These are phyloP conservation scores for Orthosia incerta DNA, from an alignment of 2,888 invertebrate species.

Conservation along the genomic window DNA sequence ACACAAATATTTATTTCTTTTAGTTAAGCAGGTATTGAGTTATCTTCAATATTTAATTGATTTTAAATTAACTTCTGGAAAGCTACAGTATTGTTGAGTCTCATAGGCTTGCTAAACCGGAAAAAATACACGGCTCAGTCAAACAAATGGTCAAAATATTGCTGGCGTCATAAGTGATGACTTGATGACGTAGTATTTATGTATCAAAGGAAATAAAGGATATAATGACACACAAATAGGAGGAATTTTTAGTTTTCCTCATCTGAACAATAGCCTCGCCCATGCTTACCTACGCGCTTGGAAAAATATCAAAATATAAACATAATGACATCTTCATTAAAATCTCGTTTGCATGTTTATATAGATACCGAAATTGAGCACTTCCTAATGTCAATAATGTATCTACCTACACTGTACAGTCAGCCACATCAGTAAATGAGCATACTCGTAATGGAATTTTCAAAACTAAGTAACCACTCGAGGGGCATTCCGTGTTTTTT, in stretches of 20 bases:
- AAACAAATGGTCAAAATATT: background rate
- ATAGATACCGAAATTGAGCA: constrained; percentile 45
- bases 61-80: too few species aligned
- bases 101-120: background rate
- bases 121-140: background rate
- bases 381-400: constrained; percentile 35
- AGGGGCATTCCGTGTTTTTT: too few species aligned
- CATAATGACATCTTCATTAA: constrained; percentile 51
- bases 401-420: constrained; percentile 19
- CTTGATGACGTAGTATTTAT: background rate
- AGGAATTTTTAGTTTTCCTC: constrained; percentile 21
- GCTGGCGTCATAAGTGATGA: background rate
- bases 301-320: constrained; percentile 25
- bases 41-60: too few species aligned
- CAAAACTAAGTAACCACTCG: background rate
- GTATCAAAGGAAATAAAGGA: background rate
- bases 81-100: background rate
- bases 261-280: constrained; percentile 6
- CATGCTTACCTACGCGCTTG: background rate
- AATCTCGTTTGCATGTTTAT: constrained; percentile 54
- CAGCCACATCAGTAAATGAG: background rate
- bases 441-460: background rate
- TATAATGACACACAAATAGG: background rate
- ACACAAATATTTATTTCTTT: too few species aligned
- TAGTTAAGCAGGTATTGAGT: too few species aligned